Evolutionary conservation across 2,888 invertebrate species (phyloP).

Genomic region (Andrena trimmerana): DNA sequence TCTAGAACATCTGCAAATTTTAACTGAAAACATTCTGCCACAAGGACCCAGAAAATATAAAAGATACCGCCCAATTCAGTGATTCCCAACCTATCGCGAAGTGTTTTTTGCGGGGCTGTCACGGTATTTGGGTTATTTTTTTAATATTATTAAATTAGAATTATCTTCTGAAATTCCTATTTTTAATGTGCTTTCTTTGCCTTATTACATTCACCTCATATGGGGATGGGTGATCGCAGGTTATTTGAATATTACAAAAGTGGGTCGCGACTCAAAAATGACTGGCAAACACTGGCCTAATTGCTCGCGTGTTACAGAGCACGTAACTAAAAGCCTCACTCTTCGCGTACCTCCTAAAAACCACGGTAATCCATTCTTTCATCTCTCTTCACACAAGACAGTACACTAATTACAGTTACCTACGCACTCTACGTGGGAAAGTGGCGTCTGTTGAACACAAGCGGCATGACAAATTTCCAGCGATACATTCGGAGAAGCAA

Average conservation of each 20-base stretch:
- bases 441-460: not conserved
- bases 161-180: too few relatives aligned
- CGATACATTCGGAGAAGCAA: constrained; percentile 6
- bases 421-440: not conserved
- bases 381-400: not conserved
- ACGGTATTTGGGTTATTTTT: too few relatives aligned
- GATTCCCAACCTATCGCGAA: too few relatives aligned
- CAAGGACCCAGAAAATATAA: too few relatives aligned
- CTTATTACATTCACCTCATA: too few relatives aligned
- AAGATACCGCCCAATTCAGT: too few relatives aligned
- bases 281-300: not conserved
- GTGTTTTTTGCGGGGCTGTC: too few relatives aligned
- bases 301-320: not conserved
- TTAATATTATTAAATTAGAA: too few relatives aligned
- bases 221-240: too few relatives aligned
- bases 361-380: not conserved
- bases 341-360: not conserved
- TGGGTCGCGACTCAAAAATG: not conserved
- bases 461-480: constrained; percentile 43
- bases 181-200: too few relatives aligned
- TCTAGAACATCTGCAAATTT: too few relatives aligned
- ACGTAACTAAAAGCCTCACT: not conserved
- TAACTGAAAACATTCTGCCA: too few relatives aligned
- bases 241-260: not conserved
- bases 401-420: constrained; percentile 18